Percentiles rank a stretch among this genome's conserved stretches.
Evolutionary conservation across 2,888 invertebrate genomes (phyloP).

Genomic region (Trichopria drosophilae): DNA sequence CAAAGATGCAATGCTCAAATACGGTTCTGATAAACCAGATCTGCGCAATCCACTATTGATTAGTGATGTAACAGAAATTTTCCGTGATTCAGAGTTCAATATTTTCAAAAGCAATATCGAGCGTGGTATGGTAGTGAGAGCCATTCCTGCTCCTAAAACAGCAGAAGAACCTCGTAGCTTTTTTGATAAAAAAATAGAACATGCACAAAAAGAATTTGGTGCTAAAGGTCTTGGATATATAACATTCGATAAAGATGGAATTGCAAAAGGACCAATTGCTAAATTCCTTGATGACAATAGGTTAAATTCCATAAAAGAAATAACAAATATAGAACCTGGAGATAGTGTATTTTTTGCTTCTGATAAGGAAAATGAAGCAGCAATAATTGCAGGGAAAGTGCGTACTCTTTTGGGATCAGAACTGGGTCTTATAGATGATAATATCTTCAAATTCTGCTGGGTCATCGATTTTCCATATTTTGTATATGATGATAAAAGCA

Average conservation of each 20-base stretch:
- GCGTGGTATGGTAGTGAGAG: slow-evolving; percentile 25
- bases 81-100: slow-evolving; percentile 25
- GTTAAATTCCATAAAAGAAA: slow-evolving; percentile 21
- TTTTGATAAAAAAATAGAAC: slow-evolving; percentile 27
- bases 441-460: slow-evolving; percentile 27
- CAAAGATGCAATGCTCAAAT: slow-evolving; percentile 26
- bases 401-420: slow-evolving; percentile 25
- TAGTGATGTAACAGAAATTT: slow-evolving; percentile 26
- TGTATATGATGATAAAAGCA: slow-evolving; percentile 26
- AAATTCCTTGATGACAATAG: slow-evolving; percentile 25
- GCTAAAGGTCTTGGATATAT: slow-evolving; percentile 27
- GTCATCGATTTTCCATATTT: slow-evolving; percentile 25
- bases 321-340: slow-evolving; percentile 17
- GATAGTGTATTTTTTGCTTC: slow-evolving; percentile 27
- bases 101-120: slow-evolving; percentile 26
- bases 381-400: slow-evolving; percentile 25
- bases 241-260: slow-evolving; percentile 26
- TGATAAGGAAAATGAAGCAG: slow-evolving; percentile 22
- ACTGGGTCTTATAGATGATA: slow-evolving; percentile 25
- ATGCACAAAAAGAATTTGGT: slow-evolving; percentile 26
- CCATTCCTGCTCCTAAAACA: slow-evolving; percentile 27
- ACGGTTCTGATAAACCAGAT: slow-evolving; percentile 28
- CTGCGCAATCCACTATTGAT: slow-evolving; percentile 26
- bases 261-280: slow-evolving; percentile 26
- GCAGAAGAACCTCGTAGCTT: slow-evolving; percentile 26